phyloP scores from a whole-genome alignment of 2,113 vertebrate species.

The Trematomus loennbergii region DNA sequence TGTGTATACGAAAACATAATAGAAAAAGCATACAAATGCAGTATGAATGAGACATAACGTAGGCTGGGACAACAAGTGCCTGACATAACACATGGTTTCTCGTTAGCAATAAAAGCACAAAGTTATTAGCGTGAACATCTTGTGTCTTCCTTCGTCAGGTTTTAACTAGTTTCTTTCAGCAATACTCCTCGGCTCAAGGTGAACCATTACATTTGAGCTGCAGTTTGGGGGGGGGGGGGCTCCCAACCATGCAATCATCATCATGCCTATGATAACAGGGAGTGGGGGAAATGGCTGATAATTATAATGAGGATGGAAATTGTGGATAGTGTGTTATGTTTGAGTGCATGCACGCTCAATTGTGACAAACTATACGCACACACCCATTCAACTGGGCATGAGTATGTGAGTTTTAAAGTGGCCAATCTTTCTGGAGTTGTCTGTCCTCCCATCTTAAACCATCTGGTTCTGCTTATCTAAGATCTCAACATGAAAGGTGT shows the following conservation, averaged over 20 bases:
- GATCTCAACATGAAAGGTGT: conserved; percentile 59
- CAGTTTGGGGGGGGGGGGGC: conserved; percentile 31
- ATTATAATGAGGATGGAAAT: conserved; percentile 74
- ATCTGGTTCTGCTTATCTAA: conserved; percentile 62
- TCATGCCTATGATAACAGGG: conserved; percentile 69
- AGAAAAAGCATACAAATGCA: conserved; percentile 22
- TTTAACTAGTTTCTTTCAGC: conserved; percentile 49
- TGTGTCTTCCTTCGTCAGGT: neutral
- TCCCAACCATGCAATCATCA: conserved; percentile 75
- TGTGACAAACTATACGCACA: conserved; percentile 31
- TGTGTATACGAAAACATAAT: conserved; percentile 53
- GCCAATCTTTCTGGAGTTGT: conserved; percentile 14
- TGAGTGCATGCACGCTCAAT: conserved; percentile 3
- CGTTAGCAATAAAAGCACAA: neutral
- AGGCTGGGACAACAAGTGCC: neutral
- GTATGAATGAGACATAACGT: conserved; percentile 3
- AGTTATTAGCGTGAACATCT: neutral
- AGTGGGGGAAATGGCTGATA: conserved; percentile 56
- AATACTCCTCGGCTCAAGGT: conserved; percentile 59
- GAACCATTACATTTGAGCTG: conserved; percentile 43
- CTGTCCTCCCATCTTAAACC: conserved; percentile 7
- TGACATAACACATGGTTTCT: neutral
- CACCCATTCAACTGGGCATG: neutral
- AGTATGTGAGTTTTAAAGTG: neutral
- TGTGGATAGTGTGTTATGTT: conserved; percentile 35